Base-by-base conservation (phyloP, 1,140 invertebrate genomes). In the Drosophila kepulauana region DNA sequence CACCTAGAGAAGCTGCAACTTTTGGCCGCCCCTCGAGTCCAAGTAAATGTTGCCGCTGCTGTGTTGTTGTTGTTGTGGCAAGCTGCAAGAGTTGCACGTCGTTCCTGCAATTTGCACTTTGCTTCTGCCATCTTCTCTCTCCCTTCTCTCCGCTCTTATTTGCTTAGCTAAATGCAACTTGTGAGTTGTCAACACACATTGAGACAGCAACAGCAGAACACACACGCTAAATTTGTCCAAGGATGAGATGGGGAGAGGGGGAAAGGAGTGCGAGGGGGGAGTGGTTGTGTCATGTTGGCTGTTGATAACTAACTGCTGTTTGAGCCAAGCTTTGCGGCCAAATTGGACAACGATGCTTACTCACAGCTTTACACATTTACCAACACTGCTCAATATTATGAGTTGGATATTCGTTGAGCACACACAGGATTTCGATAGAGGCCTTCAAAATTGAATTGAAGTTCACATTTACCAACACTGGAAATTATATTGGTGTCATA, bases 161-260 rank as follows among this genome's bases (percentile, higher is more conserved):
- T 88, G 84, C 77, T 82, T 84, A 84, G 82, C 84, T 88, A 88
- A 88, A 88, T 88, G 85, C 85, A 88, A 84, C 85, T 88, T 88
- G 73, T 84, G 84, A 75, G 70, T 81, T 88, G 84, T 88, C 84
- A 85, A 88, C 81, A 84, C 66, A 88, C 73, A 88, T 79, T 65
- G 73, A 25, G 20, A 62, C 65, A 68, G 51, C 59, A 58, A 66
- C 35, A 72, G 33, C 11, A 46, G 16, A 16, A 64, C 30, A 33
- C 61, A 43, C 52, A 48, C 35, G 51, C 35, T 1, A 16, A 25
- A 25, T 25, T 25, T 25, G 20, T 25, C 20, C 16, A 15, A 15
- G 6, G 0, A 46, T 0, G 11, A n/a, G 1, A 2, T 6, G 7
- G 48, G 10, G 10, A 7, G 35, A 38, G 35, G 3, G 35, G 8